These are phyloP conservation scores for Paramuricea clavata DNA, from an alignment of 92 coral and sea anemone genomes.

Conservation along the genomic window DNA sequence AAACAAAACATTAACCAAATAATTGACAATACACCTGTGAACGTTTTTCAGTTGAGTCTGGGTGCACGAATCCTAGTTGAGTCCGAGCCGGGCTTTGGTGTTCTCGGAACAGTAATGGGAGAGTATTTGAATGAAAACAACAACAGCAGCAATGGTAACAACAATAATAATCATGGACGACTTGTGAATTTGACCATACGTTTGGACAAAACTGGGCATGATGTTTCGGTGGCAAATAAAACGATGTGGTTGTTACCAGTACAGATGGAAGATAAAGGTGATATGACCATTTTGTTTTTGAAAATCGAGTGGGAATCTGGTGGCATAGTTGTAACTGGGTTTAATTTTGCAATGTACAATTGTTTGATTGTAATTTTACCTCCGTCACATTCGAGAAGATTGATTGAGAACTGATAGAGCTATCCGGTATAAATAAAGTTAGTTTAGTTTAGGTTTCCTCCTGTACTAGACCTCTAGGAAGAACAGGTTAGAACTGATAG, in stretches of 20 bases:
- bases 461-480: no score
- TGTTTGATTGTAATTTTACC: no score
- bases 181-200: slow-evolving; percentile 13
- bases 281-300: not conserved
- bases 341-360: no score
- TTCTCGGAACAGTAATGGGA: slow-evolving; percentile 2
- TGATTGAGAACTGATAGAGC: no score
- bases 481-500: no score
- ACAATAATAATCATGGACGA: not conserved
- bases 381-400: no score
- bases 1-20: slow-evolving; percentile 21
- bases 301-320: no score
- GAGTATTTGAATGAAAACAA: not conserved
- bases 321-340: no score
- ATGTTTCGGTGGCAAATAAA: not conserved
- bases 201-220: not conserved
- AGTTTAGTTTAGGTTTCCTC: no score
- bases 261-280: slow-evolving; percentile 27
- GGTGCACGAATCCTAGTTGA: not conserved
- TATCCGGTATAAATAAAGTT: no score
- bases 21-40: not conserved
- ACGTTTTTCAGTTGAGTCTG: not conserved
- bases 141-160: not conserved
- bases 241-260: slow-evolving; percentile 19
- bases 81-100: not conserved